Evolutionary conservation across 2,113 vertebrate species (phyloP).

Genomic region (Garra rufa): DNA sequence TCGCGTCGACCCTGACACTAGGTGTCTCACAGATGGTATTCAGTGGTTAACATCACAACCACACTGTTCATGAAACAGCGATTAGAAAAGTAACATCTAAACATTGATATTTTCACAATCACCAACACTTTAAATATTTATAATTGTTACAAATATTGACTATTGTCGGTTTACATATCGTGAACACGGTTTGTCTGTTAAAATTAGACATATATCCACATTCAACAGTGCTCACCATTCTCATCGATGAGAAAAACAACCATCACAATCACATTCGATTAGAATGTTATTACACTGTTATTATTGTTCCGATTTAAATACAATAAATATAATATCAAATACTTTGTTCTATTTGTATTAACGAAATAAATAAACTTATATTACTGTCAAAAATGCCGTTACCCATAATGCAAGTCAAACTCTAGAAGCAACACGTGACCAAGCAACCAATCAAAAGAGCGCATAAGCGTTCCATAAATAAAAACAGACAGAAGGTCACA

Average conservation of each 20-base stretch:
- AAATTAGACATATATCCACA: neutral
- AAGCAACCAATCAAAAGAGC: conserved; percentile 33
- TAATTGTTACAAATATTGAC: neutral
- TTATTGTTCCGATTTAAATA: neutral
- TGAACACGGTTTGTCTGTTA: neutral
- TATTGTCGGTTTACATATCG: no score
- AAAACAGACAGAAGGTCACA: neutral
- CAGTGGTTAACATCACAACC: neutral
- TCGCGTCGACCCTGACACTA: neutral
- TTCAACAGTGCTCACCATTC: neutral
- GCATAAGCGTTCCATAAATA: neutral
- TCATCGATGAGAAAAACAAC: conserved; percentile 25
- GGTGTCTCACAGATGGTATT: neutral
- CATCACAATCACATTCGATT: neutral
- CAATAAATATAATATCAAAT: neutral
- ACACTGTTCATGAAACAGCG: neutral
- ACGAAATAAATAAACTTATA: neutral
- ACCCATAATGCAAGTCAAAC: conserved; percentile 29
- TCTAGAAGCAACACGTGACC: neutral
- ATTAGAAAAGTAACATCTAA: neutral
- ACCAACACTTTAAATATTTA: neutral
- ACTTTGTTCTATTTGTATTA: neutral
- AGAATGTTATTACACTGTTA: neutral
- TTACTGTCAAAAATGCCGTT: neutral
- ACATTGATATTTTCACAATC: neutral